Conservation (phyloP, 2,113 vertebrate genomes). For the Sylvietta virens region DNA sequence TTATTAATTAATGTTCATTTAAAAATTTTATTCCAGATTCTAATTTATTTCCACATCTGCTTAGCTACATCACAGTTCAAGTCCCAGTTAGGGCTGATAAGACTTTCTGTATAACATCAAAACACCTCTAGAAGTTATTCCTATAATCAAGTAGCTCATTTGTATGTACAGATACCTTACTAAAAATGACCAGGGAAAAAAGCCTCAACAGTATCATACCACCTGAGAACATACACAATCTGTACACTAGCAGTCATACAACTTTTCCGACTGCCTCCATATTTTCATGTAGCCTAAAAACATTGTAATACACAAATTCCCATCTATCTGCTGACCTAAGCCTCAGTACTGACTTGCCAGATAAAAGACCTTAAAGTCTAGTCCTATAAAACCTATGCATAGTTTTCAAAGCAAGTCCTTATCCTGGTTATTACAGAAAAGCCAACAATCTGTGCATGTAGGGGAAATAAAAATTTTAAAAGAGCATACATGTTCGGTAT, state of each 20-base stretch:
- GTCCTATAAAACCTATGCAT: neutral
- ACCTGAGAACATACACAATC: neutral
- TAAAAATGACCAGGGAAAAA: neutral
- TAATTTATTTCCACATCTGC: neutral
- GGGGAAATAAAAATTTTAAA: neutral
- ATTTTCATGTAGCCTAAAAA: neutral
- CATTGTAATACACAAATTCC: neutral
- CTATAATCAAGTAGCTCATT: neutral
- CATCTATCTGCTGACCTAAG: neutral
- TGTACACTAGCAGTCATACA: neutral
- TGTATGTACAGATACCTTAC: neutral
- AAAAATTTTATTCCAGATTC: neutral
- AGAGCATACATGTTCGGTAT: constrained; percentile 90
- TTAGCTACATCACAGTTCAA: neutral
- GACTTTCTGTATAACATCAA: neutral
- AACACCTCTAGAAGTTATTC: neutral
- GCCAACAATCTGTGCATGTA: neutral
- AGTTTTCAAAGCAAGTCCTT: neutral
- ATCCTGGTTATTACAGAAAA: neutral
- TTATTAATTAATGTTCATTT: too few species aligned
- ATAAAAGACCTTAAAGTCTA: neutral
- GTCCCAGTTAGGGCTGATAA: neutral
- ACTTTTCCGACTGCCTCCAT: neutral
- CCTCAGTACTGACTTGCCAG: neutral
- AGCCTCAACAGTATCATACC: neutral